phyloP scores from a whole-genome alignment of 2,797 vertebrate genomes.

The Coracias cyanogaster region DNA sequence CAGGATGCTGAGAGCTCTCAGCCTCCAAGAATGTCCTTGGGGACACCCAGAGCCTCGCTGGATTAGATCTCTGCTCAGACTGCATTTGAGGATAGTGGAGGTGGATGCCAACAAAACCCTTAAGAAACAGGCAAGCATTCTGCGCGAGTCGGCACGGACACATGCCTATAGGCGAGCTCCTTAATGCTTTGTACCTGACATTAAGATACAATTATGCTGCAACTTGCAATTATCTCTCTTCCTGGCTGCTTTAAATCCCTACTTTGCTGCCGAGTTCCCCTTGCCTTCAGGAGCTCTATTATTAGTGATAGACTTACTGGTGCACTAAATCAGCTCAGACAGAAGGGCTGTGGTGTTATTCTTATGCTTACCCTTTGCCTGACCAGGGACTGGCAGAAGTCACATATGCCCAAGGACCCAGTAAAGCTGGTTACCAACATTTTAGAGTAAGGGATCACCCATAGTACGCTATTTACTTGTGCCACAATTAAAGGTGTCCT shows the following conservation, averaged over 20 bases:
- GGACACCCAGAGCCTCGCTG: neutral
- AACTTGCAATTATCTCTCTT: slow-evolving; percentile 41
- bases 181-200: slow-evolving; percentile 16
- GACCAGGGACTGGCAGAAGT: neutral
- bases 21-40: neutral
- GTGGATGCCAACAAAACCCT: neutral
- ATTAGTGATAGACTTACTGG: slow-evolving; percentile 19
- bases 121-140: neutral
- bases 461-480: neutral
- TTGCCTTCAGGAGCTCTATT: slow-evolving; percentile 28
- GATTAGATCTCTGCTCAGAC: neutral
- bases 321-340: slow-evolving; percentile 41
- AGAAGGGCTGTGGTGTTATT: neutral
- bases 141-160: neutral
- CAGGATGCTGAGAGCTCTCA: neutral
- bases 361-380: neutral
- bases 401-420: neutral
- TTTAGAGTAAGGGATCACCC: neutral
- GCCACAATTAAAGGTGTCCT: neutral
- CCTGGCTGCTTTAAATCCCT: slow-evolving; percentile 29
- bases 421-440: neutral
- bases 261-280: slow-evolving; percentile 14
- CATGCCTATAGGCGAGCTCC: neutral
- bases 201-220: slow-evolving; percentile 41
- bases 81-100: neutral